Percentiles rank a stretch among this genome's conserved stretches.
These are phyloP conservation scores for Troides helena DNA, from an alignment of 2,888 invertebrate species.

Conservation along the genomic window DNA sequence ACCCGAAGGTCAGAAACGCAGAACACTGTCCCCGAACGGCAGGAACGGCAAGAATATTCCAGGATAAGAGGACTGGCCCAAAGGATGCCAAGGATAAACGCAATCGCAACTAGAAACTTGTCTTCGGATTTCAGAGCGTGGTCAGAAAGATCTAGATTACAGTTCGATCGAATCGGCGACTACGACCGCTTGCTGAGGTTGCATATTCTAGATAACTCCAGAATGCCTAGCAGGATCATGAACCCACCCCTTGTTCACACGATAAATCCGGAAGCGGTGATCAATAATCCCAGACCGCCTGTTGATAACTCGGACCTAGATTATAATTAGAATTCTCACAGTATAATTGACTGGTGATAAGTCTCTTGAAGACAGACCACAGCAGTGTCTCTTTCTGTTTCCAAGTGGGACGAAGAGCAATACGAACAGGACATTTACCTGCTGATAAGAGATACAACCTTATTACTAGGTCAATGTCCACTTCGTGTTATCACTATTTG, in stretches of 20 bases:
- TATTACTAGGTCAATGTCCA: too few relatives aligned
- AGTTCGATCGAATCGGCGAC: slow-evolving; percentile 51
- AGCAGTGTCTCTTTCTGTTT: too few relatives aligned
- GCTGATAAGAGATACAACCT: too few relatives aligned
- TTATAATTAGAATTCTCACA: slow-evolving; percentile 34
- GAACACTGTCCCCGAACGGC: slow-evolving; percentile 51
- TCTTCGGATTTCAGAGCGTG: slow-evolving; percentile 52
- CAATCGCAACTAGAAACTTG: slow-evolving; percentile 38
- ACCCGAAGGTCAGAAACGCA: slow-evolving; percentile 43
- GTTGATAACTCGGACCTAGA: slow-evolving; percentile 46
- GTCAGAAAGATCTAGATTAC: slow-evolving; percentile 50
- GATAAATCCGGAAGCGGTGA: slow-evolving; percentile 43
- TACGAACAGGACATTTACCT: too few relatives aligned
- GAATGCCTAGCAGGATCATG: slow-evolving; percentile 47
- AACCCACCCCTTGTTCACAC: slow-evolving; percentile 43
- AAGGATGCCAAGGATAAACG: slow-evolving; percentile 58
- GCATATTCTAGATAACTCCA: slow-evolving; percentile 57
- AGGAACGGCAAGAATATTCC: slow-evolving; percentile 51
- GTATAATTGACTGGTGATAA: neutral
- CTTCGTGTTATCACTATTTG: too few relatives aligned
- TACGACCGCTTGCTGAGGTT: slow-evolving; percentile 59
- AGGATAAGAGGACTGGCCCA: slow-evolving; percentile 59
- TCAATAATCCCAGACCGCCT: slow-evolving; percentile 45
- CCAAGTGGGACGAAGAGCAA: too few relatives aligned
- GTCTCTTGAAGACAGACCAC: neutral